Conservation (phyloP, 2,113 vertebrate genomes). For the zebrafish (Danio rerio) region DNA sequence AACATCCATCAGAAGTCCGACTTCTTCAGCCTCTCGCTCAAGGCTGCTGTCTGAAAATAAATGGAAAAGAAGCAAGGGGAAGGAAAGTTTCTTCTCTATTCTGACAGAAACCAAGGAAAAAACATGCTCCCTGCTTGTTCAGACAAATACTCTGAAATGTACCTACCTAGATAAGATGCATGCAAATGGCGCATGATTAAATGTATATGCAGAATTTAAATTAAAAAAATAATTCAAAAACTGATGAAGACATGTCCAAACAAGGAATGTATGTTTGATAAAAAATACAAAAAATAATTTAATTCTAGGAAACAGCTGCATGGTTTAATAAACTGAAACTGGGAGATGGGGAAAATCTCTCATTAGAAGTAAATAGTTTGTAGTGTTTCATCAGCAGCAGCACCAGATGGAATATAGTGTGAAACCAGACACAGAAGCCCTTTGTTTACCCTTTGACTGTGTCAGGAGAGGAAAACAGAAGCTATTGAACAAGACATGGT, state of each 20-base stretch:
- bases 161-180: neutral
- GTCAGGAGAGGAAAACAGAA: neutral
- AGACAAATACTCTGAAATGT: constrained; percentile 30
- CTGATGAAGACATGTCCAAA: neutral
- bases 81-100: constrained; percentile 28
- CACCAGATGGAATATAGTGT: constrained; percentile 1
- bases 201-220: neutral
- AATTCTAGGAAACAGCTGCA: neutral
- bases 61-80: constrained; percentile 39
- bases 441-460: neutral
- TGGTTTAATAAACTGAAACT: neutral
- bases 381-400: constrained; percentile 4
- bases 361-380: neutral
- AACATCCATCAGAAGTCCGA: constrained; percentile 69
- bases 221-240: neutral
- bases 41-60: constrained; percentile 45
- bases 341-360: neutral
- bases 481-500: neutral
- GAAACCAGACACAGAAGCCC: neutral
- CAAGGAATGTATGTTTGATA: neutral
- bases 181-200: constrained; percentile 40
- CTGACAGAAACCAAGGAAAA: constrained; percentile 6
- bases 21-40: constrained; percentile 63
- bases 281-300: neutral
- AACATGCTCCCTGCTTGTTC: constrained; percentile 13